Evolutionary conservation across 2,797 vertebrate genomes (phyloP), one percentile per base, ranked within the genome.

Genomic region (Lutjanus campechanus): DNA sequence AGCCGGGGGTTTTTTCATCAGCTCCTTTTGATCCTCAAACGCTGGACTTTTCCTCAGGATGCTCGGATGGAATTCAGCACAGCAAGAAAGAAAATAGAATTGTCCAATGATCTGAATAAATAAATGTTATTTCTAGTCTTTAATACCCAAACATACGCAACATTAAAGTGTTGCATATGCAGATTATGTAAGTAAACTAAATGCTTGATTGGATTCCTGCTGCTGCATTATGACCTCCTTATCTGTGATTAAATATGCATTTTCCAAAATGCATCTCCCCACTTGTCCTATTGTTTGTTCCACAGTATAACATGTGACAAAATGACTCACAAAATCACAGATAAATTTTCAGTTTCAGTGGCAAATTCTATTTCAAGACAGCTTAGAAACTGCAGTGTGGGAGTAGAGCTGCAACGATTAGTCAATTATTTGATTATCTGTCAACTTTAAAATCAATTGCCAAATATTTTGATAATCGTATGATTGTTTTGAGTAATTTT

Each of bases 221-320:
- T 51, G 56, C 64, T 80, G 67, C 54, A 71, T 86, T 83, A 71
- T 77, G 87, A 81, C 88, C 88, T 83, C 79, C 73, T 90, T 85
- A 66, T 88, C 86, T 88, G 58, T 79, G 69, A 90, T 92, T 88
- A 92, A 89, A 84, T 67, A 77, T 56, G 47, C 51, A 8, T 12
- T 61, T 78, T 59, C 56, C 75, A 78, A 76, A 81, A 77, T 77
- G 8, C 50, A 68, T 86, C 64, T 56, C 51, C 64, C 41, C 41
- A 75, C 51, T 72, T 55, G 58, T 82, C 49, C 72, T 46, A 11
- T 46, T 46, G n/a, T 3, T 46, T 73, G 73, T 67, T 69, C 7
- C 55, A 15, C 15, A 17, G 25, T 71, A 72, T 43, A 64, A 36
- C 20, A 53, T 7, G 43, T 15, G 29, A 51, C 4, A 17, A 19